phyloP scores from a whole-genome alignment of 2,888 invertebrate species.

The Tribolium freemani region DNA sequence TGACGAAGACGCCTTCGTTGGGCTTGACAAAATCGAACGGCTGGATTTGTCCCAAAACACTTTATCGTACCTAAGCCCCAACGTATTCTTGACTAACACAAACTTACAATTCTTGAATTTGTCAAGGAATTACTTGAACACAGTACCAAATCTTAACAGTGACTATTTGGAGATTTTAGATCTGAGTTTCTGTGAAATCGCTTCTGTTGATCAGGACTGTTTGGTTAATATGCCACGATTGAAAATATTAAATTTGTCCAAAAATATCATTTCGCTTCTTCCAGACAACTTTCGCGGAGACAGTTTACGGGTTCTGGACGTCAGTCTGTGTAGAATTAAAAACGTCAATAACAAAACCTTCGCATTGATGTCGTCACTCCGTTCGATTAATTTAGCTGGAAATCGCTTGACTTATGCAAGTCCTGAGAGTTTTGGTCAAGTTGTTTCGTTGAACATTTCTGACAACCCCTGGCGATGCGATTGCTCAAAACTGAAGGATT shows the following conservation, averaged over 20 bases:
- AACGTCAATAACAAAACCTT: slow-evolving; percentile 76
- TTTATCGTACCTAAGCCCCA: slow-evolving; percentile 73
- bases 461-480: slow-evolving; percentile 87
- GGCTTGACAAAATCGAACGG: slow-evolving; percentile 71
- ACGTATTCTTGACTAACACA: slow-evolving; percentile 74
- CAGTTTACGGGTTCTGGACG: slow-evolving; percentile 74
- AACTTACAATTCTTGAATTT: slow-evolving; percentile 74
- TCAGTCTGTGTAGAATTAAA: slow-evolving; percentile 75
- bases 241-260: slow-evolving; percentile 74
- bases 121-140: slow-evolving; percentile 76
- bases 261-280: slow-evolving; percentile 76
- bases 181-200: slow-evolving; percentile 78
- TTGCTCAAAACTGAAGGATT: slow-evolving; percentile 74
- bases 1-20: slow-evolving; percentile 74
- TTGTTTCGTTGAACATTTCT: slow-evolving; percentile 73
- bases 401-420: slow-evolving; percentile 79
- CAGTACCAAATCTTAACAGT: slow-evolving; percentile 73
- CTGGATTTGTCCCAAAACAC: slow-evolving; percentile 81
- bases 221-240: slow-evolving; percentile 74
- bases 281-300: slow-evolving; percentile 75
- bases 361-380: slow-evolving; percentile 73
- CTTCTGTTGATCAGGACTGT: slow-evolving; percentile 71
- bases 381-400: slow-evolving; percentile 76
- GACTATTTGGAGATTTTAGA: slow-evolving; percentile 73
- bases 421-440: slow-evolving; percentile 74